Percentiles rank a stretch among this genome's conserved stretches.
These are phyloP conservation scores for Oikopleura dioica DNA, from an alignment of 23 tunicate species.

Conservation along the genomic window DNA sequence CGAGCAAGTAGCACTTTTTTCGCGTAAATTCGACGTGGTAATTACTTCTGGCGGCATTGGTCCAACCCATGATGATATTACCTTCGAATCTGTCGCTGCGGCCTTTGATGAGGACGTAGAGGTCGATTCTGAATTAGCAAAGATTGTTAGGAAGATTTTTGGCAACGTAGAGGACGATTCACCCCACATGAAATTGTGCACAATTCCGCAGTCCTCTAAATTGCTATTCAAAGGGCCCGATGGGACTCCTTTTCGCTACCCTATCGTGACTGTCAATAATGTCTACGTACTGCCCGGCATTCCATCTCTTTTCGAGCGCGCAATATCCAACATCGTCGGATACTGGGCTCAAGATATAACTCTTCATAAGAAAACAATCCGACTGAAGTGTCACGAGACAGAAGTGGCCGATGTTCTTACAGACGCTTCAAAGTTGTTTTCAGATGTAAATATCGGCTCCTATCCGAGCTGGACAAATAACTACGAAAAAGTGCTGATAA, in stretches of 20 bases:
- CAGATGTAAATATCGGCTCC: slow-evolving; percentile 62
- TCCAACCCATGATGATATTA: slow-evolving; percentile 84
- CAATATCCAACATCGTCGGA: slow-evolving; percentile 13
- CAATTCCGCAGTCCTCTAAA: slow-evolving; percentile 28
- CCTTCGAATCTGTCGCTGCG: slow-evolving; percentile 47
- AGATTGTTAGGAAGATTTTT: slow-evolving; percentile 18
- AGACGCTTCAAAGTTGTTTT: background rate
- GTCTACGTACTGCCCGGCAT: slow-evolving; percentile 80
- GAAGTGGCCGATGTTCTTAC: background rate
- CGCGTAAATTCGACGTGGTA: slow-evolving; percentile 42
- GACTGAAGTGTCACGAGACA: background rate
- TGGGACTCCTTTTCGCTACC: slow-evolving; percentile 35
- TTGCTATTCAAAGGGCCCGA: slow-evolving; percentile 31
- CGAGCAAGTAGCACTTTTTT: slow-evolving; percentile 22
- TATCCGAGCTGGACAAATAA: slow-evolving; percentile 77
- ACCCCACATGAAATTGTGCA: slow-evolving; percentile 73
- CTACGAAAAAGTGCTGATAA: slow-evolving; percentile 63
- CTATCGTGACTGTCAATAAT: slow-evolving; percentile 42
- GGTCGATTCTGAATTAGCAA: slow-evolving; percentile 16
- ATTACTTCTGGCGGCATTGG: slow-evolving; percentile 94
- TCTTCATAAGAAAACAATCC: too few relatives aligned
- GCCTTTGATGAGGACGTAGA: slow-evolving; percentile 32
- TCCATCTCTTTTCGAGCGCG: slow-evolving; percentile 37
- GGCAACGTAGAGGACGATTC: slow-evolving; percentile 30
- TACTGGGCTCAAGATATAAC: too few relatives aligned